Conservation (phyloP, 2,797 vertebrate species). For the Petrocephalus sullivani region DNA sequence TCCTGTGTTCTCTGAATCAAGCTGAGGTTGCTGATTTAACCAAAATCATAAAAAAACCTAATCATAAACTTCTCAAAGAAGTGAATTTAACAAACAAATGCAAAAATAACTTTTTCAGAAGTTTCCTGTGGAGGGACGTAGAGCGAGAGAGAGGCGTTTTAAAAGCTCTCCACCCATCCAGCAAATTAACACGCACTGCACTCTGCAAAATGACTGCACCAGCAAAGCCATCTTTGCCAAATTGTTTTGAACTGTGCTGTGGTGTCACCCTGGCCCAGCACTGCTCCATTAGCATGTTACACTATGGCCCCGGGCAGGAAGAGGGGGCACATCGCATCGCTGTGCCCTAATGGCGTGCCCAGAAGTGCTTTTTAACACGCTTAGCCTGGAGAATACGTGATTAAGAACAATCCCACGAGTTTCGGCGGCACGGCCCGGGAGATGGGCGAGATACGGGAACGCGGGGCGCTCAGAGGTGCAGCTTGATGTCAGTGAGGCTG, state of each 20-base stretch:
- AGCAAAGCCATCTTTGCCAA: neutral
- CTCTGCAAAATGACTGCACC: neutral
- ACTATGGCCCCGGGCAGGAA: neutral
- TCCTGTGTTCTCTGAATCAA: neutral
- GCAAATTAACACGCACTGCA: neutral
- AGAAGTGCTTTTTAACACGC: slow-evolving; percentile 8
- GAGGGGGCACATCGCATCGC: neutral
- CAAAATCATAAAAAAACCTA: neutral
- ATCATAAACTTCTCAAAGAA: neutral
- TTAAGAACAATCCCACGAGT: neutral
- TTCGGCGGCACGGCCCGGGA: neutral
- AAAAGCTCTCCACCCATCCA: neutral
- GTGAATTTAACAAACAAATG: neutral
- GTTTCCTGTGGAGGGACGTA: neutral
- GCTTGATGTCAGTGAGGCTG: neutral
- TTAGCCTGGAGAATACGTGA: neutral
- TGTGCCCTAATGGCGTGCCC: neutral
- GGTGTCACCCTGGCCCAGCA: neutral
- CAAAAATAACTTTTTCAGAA: neutral
- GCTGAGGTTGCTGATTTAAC: neutral
- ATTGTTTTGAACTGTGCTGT: neutral
- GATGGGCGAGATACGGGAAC: neutral
- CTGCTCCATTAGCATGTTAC: slow-evolving; percentile 13
- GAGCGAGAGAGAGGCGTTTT: neutral
- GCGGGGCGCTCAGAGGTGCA: neutral